Percentiles rank a stretch among this genome's conserved stretches.
phyloP scores from a whole-genome alignment of 2,888 invertebrate species.

The Chloroclystis v-ata region DNA sequence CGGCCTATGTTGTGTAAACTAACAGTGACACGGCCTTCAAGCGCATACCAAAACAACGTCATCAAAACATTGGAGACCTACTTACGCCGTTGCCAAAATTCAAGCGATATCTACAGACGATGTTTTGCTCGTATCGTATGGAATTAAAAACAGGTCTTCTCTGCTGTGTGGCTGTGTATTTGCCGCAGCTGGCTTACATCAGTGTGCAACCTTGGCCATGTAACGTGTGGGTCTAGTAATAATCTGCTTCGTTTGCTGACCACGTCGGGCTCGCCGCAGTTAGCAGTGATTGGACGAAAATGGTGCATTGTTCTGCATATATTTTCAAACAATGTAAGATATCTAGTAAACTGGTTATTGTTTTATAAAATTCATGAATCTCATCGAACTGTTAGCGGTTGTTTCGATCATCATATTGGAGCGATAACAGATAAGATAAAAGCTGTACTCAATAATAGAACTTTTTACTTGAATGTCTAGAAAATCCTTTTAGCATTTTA shows the following conservation, averaged over 20 bases:
- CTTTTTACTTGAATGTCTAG: constrained; percentile 28
- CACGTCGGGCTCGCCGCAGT: constrained; percentile 19
- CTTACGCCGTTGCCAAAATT: constrained; percentile 27
- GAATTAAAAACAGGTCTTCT: constrained; percentile 16
- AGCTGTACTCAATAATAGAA: constrained; percentile 54
- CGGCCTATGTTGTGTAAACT: constrained; percentile 47
- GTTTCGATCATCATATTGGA: constrained; percentile 64
- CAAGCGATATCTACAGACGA: constrained; percentile 18
- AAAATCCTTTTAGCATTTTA: too few relatives aligned
- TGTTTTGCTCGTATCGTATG: constrained; percentile 14
- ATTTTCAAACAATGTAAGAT: neutral
- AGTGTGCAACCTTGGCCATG: constrained; percentile 64
- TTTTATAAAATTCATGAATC: neutral
- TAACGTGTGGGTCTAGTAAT: constrained; percentile 33
- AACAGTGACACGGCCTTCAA: constrained; percentile 32
- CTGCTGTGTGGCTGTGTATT: constrained; percentile 21
- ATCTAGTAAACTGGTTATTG: too few relatives aligned
- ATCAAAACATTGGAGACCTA: constrained; percentile 32
- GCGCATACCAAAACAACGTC: constrained; percentile 56
- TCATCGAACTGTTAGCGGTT: constrained; percentile 44
- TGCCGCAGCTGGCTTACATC: constrained; percentile 50
- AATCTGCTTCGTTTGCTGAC: constrained; percentile 39
- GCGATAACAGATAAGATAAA: constrained; percentile 72
- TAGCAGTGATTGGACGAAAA: constrained; percentile 29
- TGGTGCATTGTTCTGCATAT: constrained; percentile 26